These are phyloP conservation scores for Nyleta sp. DNA, from an alignment of 2,888 invertebrate species.

Conservation along the genomic window DNA sequence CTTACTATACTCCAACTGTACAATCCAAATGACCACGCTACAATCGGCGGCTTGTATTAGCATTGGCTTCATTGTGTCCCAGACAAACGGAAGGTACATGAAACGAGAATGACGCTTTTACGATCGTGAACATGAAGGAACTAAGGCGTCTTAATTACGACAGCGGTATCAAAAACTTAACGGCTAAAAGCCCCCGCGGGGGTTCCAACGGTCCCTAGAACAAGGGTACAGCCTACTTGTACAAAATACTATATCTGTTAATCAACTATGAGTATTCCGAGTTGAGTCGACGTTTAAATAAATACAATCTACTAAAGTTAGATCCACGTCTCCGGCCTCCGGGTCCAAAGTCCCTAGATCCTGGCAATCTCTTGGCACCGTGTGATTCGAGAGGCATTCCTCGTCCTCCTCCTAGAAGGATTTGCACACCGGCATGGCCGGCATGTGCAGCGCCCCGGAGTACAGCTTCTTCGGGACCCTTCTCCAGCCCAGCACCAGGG, in stretches of 20 bases:
- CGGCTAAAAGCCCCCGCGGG: conserved; percentile 8
- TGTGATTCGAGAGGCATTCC: neutral
- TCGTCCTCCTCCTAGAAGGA: conserved; percentile 83
- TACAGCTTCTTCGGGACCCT: conserved; percentile 88
- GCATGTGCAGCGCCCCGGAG: conserved; percentile 88
- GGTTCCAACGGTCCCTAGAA: conserved; percentile 26
- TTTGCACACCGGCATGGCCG: conserved; percentile 87
- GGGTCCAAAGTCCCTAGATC: no score
- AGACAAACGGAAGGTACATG: conserved; percentile 45
- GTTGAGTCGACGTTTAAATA: conserved; percentile 55
- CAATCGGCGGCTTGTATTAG: conserved; percentile 22
- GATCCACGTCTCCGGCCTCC: no score
- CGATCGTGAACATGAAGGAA: conserved; percentile 42
- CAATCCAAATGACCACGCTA: no score
- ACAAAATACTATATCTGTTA: conserved; percentile 56
- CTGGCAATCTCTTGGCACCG: conserved; percentile 8
- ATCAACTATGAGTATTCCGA: conserved; percentile 61
- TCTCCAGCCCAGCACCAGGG: conserved; percentile 91
- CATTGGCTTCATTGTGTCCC: conserved; percentile 50
- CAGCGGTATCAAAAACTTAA: conserved; percentile 56
- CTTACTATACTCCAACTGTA: no score
- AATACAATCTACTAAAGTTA: conserved; percentile 35
- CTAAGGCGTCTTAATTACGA: conserved; percentile 54
- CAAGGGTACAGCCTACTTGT: conserved; percentile 21
- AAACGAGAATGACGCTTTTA: conserved; percentile 42